A percentile compares a stretch with the other conserved stretches of the same genome.
Conservation (phyloP, 1,140 invertebrate genomes). For the Cardiocondyla obscurior region DNA sequence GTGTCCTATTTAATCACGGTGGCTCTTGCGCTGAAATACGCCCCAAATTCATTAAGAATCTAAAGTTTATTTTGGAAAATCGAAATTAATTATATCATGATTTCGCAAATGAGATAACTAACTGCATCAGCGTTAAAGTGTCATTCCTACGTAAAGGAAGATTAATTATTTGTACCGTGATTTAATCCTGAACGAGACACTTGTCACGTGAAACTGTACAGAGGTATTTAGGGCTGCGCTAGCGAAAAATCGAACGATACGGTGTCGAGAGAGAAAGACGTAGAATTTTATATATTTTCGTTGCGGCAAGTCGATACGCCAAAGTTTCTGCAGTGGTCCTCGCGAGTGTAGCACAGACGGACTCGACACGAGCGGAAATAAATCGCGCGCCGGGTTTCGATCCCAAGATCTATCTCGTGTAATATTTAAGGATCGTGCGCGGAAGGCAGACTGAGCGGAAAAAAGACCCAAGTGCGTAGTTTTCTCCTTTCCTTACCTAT, state of each 20-base stretch:
- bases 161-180: not conserved
- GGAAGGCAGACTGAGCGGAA: not conserved
- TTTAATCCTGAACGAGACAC: not conserved
- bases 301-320: constrained; percentile 46
- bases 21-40: not conserved
- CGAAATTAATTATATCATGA: not conserved
- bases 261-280: not conserved
- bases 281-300: constrained; percentile 55
- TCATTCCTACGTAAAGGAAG: not conserved
- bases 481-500: constrained; percentile 1
- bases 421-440: constrained; percentile 47
- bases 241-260: not conserved
- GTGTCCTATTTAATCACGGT: not conserved
- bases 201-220: not conserved
- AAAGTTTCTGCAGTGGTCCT: constrained; percentile 32
- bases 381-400: not conserved
- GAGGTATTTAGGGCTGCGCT: not conserved
- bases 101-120: not conserved
- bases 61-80: not conserved
- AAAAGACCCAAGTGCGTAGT: constrained; percentile 18
- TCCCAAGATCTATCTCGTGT: constrained; percentile 52
- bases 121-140: not conserved
- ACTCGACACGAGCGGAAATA: not conserved
- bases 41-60: not conserved
- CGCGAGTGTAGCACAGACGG: not conserved